Conservation (phyloP, 2,888 invertebrate species). For the Tanaodytes sp. region DNA sequence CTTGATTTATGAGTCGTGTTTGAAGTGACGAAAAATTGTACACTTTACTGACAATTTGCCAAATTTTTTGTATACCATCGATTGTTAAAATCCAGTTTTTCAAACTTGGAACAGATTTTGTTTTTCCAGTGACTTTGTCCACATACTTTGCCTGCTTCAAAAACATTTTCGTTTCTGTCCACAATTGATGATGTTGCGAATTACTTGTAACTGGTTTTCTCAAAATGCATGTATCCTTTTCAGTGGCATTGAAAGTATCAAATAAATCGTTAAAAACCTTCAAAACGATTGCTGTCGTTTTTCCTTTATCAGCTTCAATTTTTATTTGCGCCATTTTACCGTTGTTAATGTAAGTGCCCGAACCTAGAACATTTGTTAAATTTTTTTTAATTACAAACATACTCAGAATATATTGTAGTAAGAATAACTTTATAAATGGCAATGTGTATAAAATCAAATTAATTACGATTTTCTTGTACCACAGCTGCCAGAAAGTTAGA, state of each 20-base stretch:
- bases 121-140: not conserved
- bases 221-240: not conserved
- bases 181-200: not conserved
- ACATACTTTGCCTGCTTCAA: not conserved
- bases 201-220: not conserved
- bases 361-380: no score
- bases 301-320: no score
- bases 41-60: slow-evolving; percentile 2
- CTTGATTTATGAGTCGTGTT: slow-evolving; percentile 25
- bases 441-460: not conserved
- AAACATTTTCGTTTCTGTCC: not conserved
- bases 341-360: no score
- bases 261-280: slow-evolving; percentile 9
- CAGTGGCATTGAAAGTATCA: not conserved
- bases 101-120: slow-evolving; percentile 4
- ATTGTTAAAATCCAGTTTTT: slow-evolving; percentile 20
- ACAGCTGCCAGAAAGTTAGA: no score
- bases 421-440: not conserved
- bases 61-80: slow-evolving; percentile 3
- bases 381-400: no score
- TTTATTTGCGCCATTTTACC: no score
- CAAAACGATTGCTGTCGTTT: not conserved
- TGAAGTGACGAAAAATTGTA: slow-evolving; percentile 12
- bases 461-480: no score
- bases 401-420: no score